Base-by-base conservation (phyloP, 1,140 invertebrate species). In the Oryzaephilus surinamensis region DNA sequence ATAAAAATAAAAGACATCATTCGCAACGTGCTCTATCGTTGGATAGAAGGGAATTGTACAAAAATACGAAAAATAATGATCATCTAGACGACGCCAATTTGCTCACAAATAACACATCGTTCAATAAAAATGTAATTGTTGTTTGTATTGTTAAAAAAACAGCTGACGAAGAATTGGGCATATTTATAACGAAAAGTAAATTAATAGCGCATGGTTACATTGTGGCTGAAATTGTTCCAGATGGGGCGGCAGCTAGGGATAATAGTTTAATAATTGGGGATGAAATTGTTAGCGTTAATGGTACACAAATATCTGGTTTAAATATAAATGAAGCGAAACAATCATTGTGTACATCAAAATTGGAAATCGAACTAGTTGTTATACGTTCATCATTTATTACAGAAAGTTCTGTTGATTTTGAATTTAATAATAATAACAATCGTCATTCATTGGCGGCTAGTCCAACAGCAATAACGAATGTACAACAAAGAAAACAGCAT, bases 251-350 rank as follows among this genome's bases (percentile, higher is more conserved):
- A 5, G 72, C 83, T 52, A 81, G 76, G 81, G 83, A 61, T 65
- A 70, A 32, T 38, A 73, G 76, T 4, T 56, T 91, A 32, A 71
- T 72, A 37, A 71, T 83, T 35, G 84, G 83, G 1, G 87, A 91
- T 61, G 84, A 90, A 64, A 74, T 91, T 12, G 62, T 90, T 5
- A 86, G 84, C 50, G 82, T 90, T 1, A 89, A 90, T 59, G 85
- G 85, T 0, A 69, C 73, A 45, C 67, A 77, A 50, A 61, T 90
- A 36, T 70, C 81, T 16, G 82, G 83, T 10, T 60, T 88, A 11
- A 76, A 72, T 7, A 80, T 88, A 67, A 63, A 76, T 2, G 84
- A 86, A 64, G 85, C 83, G 2, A 73, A 77, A 39, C 74, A 78
- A 52, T 72, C 80, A 21, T 63, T 91, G 7, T 69, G 70, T 20